Percentiles rank a stretch among this genome's conserved stretches.
phyloP scores from a whole-genome alignment of 2,888 invertebrate species.

The Eremobia ochroleuca region DNA sequence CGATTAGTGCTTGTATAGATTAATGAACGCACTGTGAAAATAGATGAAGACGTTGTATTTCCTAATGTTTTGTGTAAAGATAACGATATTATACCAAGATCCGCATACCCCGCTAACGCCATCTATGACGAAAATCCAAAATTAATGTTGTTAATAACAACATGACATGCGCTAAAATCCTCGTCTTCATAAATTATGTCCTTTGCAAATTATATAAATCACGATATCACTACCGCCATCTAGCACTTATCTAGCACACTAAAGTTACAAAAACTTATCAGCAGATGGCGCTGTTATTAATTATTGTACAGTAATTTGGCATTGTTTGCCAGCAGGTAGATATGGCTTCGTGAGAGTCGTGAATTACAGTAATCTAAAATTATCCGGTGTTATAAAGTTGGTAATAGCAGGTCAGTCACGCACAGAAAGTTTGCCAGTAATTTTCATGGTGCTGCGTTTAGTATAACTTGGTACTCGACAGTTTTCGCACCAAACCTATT shows the following conservation, averaged over 20 bases:
- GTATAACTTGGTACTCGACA: slow-evolving; percentile 19
- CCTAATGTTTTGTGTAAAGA: neutral
- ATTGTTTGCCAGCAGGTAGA: slow-evolving; percentile 33
- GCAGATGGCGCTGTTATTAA: slow-evolving; percentile 52
- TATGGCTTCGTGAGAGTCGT: slow-evolving; percentile 22
- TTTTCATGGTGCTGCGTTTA: slow-evolving; percentile 63
- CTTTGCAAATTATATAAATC: slow-evolving; percentile 11
- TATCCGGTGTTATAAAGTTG: slow-evolving; percentile 57
- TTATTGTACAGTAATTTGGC: slow-evolving; percentile 13
- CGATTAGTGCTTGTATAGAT: neutral
- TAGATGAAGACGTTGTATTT: neutral
- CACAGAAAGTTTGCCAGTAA: slow-evolving; percentile 67
- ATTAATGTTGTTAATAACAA: slow-evolving; percentile 39
- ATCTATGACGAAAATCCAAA: slow-evolving; percentile 46
- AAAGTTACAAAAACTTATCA: neutral
- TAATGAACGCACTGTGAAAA: neutral
- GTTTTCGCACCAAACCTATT: neutral
- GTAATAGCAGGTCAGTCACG: slow-evolving; percentile 67
- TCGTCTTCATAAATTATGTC: slow-evolving; percentile 19
- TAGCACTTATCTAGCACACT: slow-evolving; percentile 4
- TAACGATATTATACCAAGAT: neutral
- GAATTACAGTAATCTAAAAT: slow-evolving; percentile 43
- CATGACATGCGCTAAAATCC: slow-evolving; percentile 8
- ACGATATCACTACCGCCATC: slow-evolving; percentile 41
- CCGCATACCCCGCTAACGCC: slow-evolving; percentile 39